Evolutionary conservation across 1,140 invertebrate species (phyloP).

Genomic region (Solenopsis invicta): DNA sequence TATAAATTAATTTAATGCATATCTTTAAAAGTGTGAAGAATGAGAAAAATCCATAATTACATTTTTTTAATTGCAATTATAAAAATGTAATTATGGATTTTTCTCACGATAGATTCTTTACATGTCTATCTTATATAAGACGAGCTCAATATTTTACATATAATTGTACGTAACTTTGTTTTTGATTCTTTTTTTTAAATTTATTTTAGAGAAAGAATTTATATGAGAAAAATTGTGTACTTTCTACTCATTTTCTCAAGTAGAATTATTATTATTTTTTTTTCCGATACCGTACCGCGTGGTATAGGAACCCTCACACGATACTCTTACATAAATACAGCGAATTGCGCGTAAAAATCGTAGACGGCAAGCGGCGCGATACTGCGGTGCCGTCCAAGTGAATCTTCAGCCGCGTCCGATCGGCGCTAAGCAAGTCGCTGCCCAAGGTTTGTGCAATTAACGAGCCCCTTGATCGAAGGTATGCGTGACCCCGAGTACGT

Average conservation of each 20-base stretch:
- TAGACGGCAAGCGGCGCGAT: not conserved
- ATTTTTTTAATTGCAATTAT: not conserved
- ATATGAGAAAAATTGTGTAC: not conserved
- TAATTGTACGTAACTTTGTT: not conserved
- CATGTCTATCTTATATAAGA: not conserved
- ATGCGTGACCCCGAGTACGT: not conserved
- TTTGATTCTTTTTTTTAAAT: not conserved
- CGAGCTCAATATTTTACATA: not conserved
- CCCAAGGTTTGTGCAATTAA: conserved; percentile 36
- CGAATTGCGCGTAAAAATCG: conserved; percentile 12
- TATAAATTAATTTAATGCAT: not conserved
- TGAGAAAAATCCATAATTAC: too few relatives aligned
- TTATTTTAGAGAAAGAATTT: not conserved
- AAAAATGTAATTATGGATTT: not conserved
- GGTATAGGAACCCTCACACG: not conserved
- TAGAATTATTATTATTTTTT: not conserved
- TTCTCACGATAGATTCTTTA: not conserved
- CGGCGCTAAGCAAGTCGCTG: not conserved
- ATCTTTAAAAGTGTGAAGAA: too few relatives aligned
- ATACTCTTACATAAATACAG: conserved; percentile 9
- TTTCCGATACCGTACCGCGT: not conserved
- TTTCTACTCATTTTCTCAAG: not conserved
- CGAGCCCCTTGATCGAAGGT: conserved; percentile 13
- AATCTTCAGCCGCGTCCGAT: not conserved
- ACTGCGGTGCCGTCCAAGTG: not conserved